Base-by-base conservation (phyloP, 2,888 invertebrate genomes). In the Balanococcus diminutus region DNA sequence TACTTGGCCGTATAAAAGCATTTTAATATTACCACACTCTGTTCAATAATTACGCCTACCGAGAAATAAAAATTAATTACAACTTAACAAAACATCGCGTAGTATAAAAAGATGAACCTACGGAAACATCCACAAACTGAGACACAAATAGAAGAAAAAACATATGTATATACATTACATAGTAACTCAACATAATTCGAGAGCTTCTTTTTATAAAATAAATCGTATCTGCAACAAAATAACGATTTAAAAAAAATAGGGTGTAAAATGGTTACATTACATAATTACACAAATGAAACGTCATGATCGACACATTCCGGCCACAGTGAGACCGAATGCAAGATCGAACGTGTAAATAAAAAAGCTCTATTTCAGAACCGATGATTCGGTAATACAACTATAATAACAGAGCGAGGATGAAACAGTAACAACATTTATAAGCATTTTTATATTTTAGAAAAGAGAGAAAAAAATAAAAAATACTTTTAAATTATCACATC, bases 401-500 rank as follows among this genome's bases (percentile, higher is more conserved):
- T 36, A 79, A 19, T 36, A 79, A 79, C 75, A 79, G 32, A 67
- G 67, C 67, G 67, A 67, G 67, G 67, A 79, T 36, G 28, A 79
- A 79, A 79, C n/a, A 79, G 31, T 79, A 79, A 79, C 75, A 79
- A 72, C 31, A 36, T 79, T 36, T 8, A 79, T 79, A 79, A 79
- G 75, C 75, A 79, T 79, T 79, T 79, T 79, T 79, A 28, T 32
- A 28, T 28, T 79, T 79, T 79, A 32, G 75, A 79, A 79, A 79
- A 79, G 36, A 36, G 22, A 79, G 25, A 84, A 36, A 79, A 79
- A 79, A 67, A 16, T 25, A 56, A 61, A 84, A 67, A 67, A 67
- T 61, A 67, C 61, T 61, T 31, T 31, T 67, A 84, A 84, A 72
- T 84, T 84, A 84, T 84, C 84, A 84, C 84, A 84, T 84, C 19